These are phyloP conservation scores for Nowickia ferox DNA, from an alignment of 2,888 invertebrate species.

Conservation along the genomic window DNA sequence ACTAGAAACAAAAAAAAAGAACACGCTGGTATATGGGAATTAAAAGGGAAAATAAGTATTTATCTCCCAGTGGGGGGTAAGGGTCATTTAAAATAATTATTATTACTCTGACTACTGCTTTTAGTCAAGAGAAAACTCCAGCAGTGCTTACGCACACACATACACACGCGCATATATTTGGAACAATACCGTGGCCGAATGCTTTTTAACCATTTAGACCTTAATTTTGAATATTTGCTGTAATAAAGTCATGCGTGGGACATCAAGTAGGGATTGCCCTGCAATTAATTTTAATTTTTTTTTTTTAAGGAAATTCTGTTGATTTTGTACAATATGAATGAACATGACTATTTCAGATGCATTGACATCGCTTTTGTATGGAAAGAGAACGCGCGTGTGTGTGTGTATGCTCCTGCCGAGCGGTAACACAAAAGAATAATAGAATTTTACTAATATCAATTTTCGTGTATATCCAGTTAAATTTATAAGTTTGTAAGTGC, in stretches of 20 bases:
- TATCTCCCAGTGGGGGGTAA: constrained; percentile 73
- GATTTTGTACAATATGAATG: constrained; percentile 18
- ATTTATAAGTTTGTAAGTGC: background rate
- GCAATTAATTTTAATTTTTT: background rate
- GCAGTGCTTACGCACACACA: background rate
- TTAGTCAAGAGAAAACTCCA: constrained; percentile 23
- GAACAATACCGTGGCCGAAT: constrained; percentile 1
- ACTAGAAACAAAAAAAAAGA: background rate
- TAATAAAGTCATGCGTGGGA: constrained; percentile 29
- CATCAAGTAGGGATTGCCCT: constrained; percentile 54
- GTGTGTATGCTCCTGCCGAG: constrained; percentile 44
- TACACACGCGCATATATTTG: background rate
- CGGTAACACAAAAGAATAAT: constrained; percentile 33
- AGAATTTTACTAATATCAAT: constrained; percentile 38
- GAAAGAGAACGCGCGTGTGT: background rate
- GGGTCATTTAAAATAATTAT: constrained; percentile 71
- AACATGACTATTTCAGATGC: constrained; percentile 1
- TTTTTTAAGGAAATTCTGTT: constrained; percentile 11
- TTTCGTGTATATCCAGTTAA: background rate
- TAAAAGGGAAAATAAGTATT: constrained; percentile 52
- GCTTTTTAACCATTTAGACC: constrained; percentile 12
- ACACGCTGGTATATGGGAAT: constrained; percentile 9
- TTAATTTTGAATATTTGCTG: background rate
- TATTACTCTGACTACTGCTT: constrained; percentile 51
- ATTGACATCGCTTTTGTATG: background rate